Base-by-base conservation (phyloP, 1,140 invertebrate species). In the Drosophila mojavensis region DNA sequence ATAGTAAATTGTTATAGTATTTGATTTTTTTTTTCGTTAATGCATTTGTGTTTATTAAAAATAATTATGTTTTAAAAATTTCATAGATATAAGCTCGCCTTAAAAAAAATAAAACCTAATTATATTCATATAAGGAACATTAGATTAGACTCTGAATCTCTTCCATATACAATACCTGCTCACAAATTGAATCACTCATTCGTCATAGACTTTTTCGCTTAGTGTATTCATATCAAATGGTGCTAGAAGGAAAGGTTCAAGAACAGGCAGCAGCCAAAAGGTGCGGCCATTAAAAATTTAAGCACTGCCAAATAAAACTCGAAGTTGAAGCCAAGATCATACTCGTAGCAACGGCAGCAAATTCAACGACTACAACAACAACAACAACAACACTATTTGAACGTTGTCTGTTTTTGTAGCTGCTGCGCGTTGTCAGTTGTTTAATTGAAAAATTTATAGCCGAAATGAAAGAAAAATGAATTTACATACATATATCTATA, bases 361-460 rank as follows among this genome's bases (percentile, higher is more conserved):
- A 50, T 68, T 24, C 53, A 54, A 7, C n/a, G 48, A 10, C 41
- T 24, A 6, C 28, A 65, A 24, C 20, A 24, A 24, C 20, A 58
- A n/a, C 64, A 41, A 33, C 45, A 53, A 11, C n/a, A 47, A 1
- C 55, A 68, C 60, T 36, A 28, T 5, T 4, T 6, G 15, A 5
- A 2, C 39, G 55, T 50, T 73, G 45, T 13, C 33, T 48, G 13
- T 54, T 33, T 5, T 9, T 9, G 7, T 33, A 1, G 9, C 24
- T 26, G 55, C 55, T 15, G 24, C 3, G 36, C 43, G 66, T 73
- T 81, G 58, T 67, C 60, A 72, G 65, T 74, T 81, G 74, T 83
- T 88, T 83, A 79, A 77, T 79, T 77, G 74, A 68, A 77, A 73
- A 79, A 77, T 73, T 64, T 73, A 77, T 79, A 56, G 60, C 43